Evolutionary conservation across 1,140 invertebrate genomes (phyloP).

Genomic region (Papilio aristodemus): DNA sequence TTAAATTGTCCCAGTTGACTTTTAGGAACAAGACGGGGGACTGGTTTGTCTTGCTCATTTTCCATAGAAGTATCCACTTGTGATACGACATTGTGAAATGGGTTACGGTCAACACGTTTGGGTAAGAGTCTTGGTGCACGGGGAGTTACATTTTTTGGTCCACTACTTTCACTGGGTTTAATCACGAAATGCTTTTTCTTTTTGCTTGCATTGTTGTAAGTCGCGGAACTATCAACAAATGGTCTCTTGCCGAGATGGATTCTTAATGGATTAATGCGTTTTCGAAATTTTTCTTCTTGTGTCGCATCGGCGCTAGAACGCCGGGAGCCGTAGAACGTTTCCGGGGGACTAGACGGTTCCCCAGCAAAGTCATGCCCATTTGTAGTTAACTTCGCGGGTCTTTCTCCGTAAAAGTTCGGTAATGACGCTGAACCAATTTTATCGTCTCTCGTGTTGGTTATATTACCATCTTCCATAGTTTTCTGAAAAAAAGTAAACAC

Average conservation of each 20-base stretch:
- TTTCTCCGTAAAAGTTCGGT: constrained; percentile 62
- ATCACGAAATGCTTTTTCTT: constrained; percentile 59
- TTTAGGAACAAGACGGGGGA: constrained; percentile 73
- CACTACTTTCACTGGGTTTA: constrained; percentile 61
- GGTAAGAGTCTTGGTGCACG: constrained; percentile 68
- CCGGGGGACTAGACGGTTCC: constrained; percentile 56
- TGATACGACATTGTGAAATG: constrained; percentile 64
- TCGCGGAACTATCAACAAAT: constrained; percentile 66
- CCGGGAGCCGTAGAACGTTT: constrained; percentile 50
- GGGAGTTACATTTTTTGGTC: constrained; percentile 49
- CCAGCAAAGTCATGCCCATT: constrained; percentile 69
- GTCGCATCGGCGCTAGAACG: constrained; percentile 49
- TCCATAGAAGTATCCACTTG: constrained; percentile 49
- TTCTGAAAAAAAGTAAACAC: constrained; percentile 73
- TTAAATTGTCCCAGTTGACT: constrained; percentile 71
- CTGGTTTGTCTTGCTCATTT: constrained; percentile 69
- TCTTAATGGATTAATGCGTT: constrained; percentile 71
- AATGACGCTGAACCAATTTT: constrained; percentile 58
- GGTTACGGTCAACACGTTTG: constrained; percentile 58
- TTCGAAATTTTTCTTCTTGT: constrained; percentile 59
- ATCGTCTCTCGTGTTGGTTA: constrained; percentile 67
- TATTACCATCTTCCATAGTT: constrained; percentile 80
- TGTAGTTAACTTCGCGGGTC: constrained; percentile 58
- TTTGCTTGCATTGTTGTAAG: constrained; percentile 58
- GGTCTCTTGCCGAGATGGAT: constrained; percentile 73